Evolutionary conservation across 2,797 vertebrate genomes (phyloP).

Genomic region (Enteromius mattozi): DNA sequence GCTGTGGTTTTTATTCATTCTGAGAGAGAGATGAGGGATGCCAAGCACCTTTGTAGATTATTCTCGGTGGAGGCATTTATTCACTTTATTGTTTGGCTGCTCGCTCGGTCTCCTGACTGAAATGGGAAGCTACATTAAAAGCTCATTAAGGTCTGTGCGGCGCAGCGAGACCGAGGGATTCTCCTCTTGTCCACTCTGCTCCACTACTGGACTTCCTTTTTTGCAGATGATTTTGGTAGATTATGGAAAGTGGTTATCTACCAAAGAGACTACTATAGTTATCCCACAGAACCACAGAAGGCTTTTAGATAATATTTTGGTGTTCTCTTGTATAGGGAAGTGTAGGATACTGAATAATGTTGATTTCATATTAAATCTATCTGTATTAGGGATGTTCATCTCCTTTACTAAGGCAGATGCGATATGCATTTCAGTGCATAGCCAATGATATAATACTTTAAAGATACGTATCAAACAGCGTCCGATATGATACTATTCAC

Average conservation of each 20-base stretch:
- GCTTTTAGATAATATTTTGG: neutral
- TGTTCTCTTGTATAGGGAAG: no score
- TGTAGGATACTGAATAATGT: no score
- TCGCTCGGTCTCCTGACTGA: slow-evolving; percentile 64
- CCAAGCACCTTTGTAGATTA: slow-evolving; percentile 68
- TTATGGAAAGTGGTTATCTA: neutral
- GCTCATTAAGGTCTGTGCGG: slow-evolving; percentile 54
- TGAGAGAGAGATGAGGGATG: slow-evolving; percentile 62
- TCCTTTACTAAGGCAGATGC: no score
- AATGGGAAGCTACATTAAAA: slow-evolving; percentile 62
- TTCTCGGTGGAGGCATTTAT: slow-evolving; percentile 71
- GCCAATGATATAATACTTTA: no score
- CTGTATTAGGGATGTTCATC: no score
- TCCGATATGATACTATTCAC: no score
- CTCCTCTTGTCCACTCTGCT: slow-evolving; percentile 20
- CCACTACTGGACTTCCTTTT: neutral
- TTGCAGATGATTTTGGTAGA: neutral
- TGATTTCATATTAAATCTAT: no score
- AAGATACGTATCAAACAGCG: no score
- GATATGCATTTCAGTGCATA: no score
- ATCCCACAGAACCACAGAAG: neutral
- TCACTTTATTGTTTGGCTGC: slow-evolving; percentile 70
- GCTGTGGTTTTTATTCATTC: slow-evolving; percentile 45
- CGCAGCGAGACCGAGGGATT: neutral
- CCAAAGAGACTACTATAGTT: neutral